These are phyloP conservation scores for Petroica traversi DNA, from an alignment of 2,113 vertebrate genomes.

Conservation along the genomic window DNA sequence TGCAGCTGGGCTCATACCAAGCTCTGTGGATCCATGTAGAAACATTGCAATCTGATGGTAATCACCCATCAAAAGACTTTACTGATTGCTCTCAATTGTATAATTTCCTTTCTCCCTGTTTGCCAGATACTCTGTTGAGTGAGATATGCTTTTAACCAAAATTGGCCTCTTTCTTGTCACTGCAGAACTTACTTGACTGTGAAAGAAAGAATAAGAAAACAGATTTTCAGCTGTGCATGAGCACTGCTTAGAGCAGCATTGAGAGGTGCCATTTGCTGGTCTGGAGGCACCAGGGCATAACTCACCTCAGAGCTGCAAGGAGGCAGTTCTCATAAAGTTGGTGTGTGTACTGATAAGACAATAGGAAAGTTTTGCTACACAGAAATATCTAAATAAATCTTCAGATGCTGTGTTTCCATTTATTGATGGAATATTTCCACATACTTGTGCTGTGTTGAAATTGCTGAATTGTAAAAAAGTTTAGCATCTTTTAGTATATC, in stretches of 20 bases:
- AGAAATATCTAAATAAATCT: background rate
- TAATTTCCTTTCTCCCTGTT: slow-evolving; percentile 4
- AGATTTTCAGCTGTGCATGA: background rate
- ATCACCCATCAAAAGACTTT: slow-evolving; percentile 17
- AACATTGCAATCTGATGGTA: slow-evolving; percentile 3
- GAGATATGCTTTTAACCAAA: slow-evolving; percentile 13
- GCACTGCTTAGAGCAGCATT: background rate
- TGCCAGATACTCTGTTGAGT: background rate
- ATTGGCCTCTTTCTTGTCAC: background rate
- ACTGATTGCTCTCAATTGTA: background rate
- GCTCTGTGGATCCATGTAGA: background rate
- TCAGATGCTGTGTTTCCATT: background rate
- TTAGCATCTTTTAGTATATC: background rate
- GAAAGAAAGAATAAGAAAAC: background rate
- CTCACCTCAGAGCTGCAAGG: background rate
- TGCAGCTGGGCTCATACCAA: background rate
- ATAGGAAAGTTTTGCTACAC: background rate
- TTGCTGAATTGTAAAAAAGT: background rate
- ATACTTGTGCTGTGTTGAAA: background rate
- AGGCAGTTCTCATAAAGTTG: background rate
- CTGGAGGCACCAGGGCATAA: background rate
- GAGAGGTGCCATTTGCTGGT: background rate
- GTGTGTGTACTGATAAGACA: background rate
- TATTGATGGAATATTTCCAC: background rate
- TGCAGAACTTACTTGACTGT: background rate